A percentile compares a stretch with the other conserved stretches of the same genome.
These are phyloP conservation scores for Dipodomys spectabilis DNA, from an alignment of 2,113 vertebrate species.

Conservation along the genomic window DNA sequence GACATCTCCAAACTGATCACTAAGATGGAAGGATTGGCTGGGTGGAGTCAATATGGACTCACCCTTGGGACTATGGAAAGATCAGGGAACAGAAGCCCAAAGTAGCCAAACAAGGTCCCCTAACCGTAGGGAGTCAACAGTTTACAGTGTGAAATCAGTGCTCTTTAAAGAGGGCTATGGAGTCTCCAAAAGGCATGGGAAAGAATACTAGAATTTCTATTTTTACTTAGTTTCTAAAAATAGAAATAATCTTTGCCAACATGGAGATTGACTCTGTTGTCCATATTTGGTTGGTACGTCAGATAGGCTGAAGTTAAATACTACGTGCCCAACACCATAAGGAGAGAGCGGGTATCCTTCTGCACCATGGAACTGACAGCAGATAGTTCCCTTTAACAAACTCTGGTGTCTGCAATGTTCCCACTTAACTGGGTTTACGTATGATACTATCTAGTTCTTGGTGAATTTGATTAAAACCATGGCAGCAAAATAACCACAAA, in stretches of 20 bases:
- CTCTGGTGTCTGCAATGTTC: background rate
- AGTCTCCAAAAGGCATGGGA: background rate
- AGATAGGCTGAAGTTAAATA: background rate
- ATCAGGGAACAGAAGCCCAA: background rate
- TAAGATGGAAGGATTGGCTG: background rate
- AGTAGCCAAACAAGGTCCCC: background rate
- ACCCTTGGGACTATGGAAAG: background rate
- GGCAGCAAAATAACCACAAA: background rate
- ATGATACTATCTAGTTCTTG: conserved; percentile 1
- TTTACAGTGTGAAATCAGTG: background rate
- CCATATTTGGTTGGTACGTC: background rate
- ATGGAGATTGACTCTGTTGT: background rate
- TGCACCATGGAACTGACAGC: background rate
- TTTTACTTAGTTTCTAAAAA: conserved; percentile 50
- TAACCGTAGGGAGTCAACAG: background rate
- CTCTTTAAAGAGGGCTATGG: background rate
- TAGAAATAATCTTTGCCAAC: conserved; percentile 31
- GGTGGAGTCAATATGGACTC: background rate
- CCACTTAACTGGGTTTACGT: background rate
- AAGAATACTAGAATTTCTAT: conserved; percentile 15
- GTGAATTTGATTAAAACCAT: conserved; percentile 35
- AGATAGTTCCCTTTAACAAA: background rate
- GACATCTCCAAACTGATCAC: background rate
- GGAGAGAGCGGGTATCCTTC: background rate
- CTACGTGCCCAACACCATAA: background rate